Evolutionary conservation across 2,113 vertebrate species (phyloP), one percentile per base, ranked within the genome.

Genomic region (Dromiciops gliroides): DNA sequence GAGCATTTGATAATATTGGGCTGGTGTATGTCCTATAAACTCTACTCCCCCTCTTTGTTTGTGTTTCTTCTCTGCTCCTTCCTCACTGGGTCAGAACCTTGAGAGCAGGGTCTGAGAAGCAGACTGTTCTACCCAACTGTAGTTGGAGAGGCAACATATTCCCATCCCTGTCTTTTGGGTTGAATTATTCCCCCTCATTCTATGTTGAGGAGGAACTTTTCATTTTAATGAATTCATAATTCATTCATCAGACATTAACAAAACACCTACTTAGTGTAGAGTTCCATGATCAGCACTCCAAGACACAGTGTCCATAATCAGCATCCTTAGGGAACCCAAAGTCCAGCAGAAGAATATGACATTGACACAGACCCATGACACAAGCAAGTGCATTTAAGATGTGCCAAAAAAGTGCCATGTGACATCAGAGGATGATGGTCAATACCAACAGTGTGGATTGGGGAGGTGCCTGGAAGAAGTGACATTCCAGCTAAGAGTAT

Each of bases 1-100:
- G 44, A 60, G 6, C 91, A 95, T 94, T 3, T 89, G 88, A 25
- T 26, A 48, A 0, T 96, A 94, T 95, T 91, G 75, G 93, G 95
- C 93, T 96, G 37, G 90, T n/a, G 47, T 51, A 48, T n/a, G 60
- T 92, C 92, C 88, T 95, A 50, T 95, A 90, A 51, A 28, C 94
- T 94, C 92, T 93, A 9, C 8, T 10, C 49, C 49, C 10, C 89
- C 24, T 8, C 16, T 91, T 56, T 89, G 75, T 50, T 28, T 90
- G 89, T 48, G 88, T 44, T 90, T 48, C n/a, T 48, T 89, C 48
- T 48, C 3, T 2, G 3, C 47, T 48, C 2, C 89, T 31, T 50
- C 24, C 16, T 0, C 16, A 22, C 67, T 8, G n/a, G 19, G 19
- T 44, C 67, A 83, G 19, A n/a, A 83, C n/a, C n/a, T 22, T 44